Evolutionary conservation across 2,888 invertebrate species (phyloP).

Genomic region (Litoditis marina): DNA sequence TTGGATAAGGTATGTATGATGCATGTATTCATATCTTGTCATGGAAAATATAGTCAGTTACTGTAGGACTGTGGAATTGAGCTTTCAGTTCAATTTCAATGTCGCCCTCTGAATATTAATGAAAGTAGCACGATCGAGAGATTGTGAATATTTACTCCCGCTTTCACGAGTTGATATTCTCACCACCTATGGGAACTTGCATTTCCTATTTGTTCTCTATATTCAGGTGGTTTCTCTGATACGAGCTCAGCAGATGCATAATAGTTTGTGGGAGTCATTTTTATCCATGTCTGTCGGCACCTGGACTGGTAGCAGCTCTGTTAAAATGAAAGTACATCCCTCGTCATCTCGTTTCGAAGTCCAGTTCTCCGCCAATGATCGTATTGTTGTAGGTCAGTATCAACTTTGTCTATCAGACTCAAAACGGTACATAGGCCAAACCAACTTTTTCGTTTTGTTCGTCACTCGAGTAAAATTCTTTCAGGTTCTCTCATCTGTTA

Average conservation of each 20-base stretch:
- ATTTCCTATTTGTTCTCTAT: not conserved
- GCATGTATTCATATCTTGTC: not conserved
- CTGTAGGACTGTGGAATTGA: too few relatives aligned
- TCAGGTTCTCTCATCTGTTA: too few relatives aligned
- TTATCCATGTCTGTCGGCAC: constrained; percentile 23
- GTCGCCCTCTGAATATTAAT: too few relatives aligned
- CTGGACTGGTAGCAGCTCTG: constrained; percentile 9
- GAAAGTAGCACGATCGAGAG: too few relatives aligned
- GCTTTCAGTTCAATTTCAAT: too few relatives aligned
- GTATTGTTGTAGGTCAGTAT: constrained; percentile 12
- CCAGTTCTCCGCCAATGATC: constrained; percentile 16
- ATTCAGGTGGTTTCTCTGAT: constrained; percentile 16
- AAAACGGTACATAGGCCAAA: too few relatives aligned
- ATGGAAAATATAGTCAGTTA: not conserved
- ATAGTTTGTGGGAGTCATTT: constrained; percentile 33
- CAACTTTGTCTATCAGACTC: too few relatives aligned
- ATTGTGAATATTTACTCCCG: too few relatives aligned
- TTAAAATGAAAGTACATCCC: constrained; percentile 10
- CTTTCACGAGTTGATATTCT: too few relatives aligned
- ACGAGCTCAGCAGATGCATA: constrained; percentile 31
- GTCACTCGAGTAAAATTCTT: too few relatives aligned
- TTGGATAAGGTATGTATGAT: constrained; percentile 17
- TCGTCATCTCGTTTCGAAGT: constrained; percentile 18
- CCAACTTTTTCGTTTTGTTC: too few relatives aligned
- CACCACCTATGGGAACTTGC: too few relatives aligned